phyloP scores from a whole-genome alignment of 2,113 vertebrate genomes.

The Ptilonorhynchus violaceus region DNA sequence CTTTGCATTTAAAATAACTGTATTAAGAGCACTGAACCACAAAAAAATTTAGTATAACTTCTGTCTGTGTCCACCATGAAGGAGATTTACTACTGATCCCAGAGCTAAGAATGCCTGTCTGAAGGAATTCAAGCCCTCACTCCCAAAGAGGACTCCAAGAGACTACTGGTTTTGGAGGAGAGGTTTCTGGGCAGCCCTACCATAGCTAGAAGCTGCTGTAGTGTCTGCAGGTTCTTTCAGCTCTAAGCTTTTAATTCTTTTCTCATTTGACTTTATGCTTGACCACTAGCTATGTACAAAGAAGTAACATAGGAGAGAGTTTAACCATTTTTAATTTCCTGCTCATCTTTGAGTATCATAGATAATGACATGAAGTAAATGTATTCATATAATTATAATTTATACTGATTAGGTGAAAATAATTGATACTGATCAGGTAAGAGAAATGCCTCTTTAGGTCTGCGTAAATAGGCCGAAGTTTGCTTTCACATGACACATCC shows the following conservation, averaged over 20 bases:
- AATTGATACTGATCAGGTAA: neutral
- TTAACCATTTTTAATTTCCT: neutral
- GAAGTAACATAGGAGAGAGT: neutral
- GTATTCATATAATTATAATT: neutral
- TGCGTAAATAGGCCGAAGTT: neutral
- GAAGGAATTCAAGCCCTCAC: neutral
- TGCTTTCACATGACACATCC: neutral
- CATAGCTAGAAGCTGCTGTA: neutral
- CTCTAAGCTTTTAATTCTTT: neutral
- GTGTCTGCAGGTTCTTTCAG: neutral
- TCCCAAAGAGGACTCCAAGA: neutral
- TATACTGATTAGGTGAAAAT: neutral
- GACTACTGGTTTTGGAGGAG: neutral
- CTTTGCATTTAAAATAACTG: neutral
- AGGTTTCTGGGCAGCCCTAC: neutral
- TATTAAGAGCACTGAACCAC: neutral
- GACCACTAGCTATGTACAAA: neutral
- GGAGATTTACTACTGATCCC: neutral
- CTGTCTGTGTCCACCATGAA: neutral
- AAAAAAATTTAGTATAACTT: neutral
- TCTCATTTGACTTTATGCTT: neutral
- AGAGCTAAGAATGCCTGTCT: neutral
- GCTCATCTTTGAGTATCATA: neutral
- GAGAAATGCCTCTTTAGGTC: neutral
- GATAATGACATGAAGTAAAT: neutral